These are phyloP conservation scores for Meloidogyne floridensis DNA, from an alignment of 1,140 invertebrate genomes.

Conservation along the genomic window DNA sequence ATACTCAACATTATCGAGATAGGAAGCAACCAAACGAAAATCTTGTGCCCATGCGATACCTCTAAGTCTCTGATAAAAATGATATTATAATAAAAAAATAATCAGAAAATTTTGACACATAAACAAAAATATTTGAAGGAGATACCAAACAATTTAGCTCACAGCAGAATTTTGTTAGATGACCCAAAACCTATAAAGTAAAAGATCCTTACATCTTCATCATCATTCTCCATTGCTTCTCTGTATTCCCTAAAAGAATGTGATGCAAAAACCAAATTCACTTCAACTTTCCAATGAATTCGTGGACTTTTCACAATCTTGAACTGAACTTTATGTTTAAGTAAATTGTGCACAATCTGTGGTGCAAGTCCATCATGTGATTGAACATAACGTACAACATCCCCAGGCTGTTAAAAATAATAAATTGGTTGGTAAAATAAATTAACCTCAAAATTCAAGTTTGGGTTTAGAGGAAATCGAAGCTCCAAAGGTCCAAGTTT, in stretches of 20 bases:
- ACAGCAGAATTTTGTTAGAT: too few relatives aligned
- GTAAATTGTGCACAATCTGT: slow-evolving; percentile 19
- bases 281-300: slow-evolving; percentile 8
- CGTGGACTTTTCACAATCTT: neutral
- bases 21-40: neutral
- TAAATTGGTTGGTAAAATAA: neutral
- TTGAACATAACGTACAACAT: slow-evolving; percentile 17
- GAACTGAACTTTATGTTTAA: neutral
- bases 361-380: slow-evolving; percentile 19
- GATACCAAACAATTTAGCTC: too few relatives aligned
- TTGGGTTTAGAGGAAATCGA: slow-evolving; percentile 23
- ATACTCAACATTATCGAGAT: neutral
- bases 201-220: neutral
- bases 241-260: neutral
- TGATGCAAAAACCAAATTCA: slow-evolving; percentile 16
- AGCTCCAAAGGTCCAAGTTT: slow-evolving; percentile 8
- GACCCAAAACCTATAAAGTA: too few relatives aligned
- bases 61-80: neutral
- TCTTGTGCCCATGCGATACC: neutral
- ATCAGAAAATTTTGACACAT: too few relatives aligned
- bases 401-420: slow-evolving; percentile 16
- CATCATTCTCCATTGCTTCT: slow-evolving; percentile 3
- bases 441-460: slow-evolving; percentile 15
- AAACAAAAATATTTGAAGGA: too few relatives aligned
- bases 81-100: too few relatives aligned